A percentile compares a stretch with the other conserved stretches of the same genome.
Evolutionary conservation across 2,113 vertebrate species (phyloP).

Genomic region (Pelusios castaneus): DNA sequence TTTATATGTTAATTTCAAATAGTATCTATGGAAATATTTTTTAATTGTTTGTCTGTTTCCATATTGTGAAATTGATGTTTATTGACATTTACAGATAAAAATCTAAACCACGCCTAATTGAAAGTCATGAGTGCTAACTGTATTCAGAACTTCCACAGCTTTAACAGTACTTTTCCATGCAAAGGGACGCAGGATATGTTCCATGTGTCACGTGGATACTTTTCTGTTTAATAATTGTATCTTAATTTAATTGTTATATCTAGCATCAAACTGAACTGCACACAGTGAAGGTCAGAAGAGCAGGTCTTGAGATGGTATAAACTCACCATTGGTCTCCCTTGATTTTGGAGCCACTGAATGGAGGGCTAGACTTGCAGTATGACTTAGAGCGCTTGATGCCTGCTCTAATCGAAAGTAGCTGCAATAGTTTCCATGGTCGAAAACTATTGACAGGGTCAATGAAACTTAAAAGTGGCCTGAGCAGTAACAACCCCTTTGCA

Average conservation of each 20-base stretch:
- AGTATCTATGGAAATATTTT: too few relatives aligned
- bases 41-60: too few relatives aligned
- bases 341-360: too few relatives aligned
- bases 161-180: not conserved
- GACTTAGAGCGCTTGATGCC: too few relatives aligned
- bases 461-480: not conserved
- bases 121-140: not conserved
- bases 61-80: too few relatives aligned
- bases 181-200: not conserved
- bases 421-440: too few relatives aligned
- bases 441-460: too few relatives aligned
- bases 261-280: not conserved
- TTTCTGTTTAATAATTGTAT: not conserved
- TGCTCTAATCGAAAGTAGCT: too few relatives aligned
- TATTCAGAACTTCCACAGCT: not conserved
- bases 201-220: not conserved
- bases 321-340: too few relatives aligned
- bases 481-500: not conserved
- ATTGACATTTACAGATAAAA: too few relatives aligned
- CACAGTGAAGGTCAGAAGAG: too few relatives aligned
- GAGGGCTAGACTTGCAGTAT: not conserved
- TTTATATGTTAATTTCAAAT: too few relatives aligned
- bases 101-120: not conserved
- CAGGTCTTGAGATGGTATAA: not conserved
- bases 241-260: not conserved